Base-by-base conservation (phyloP, 2,797 vertebrate genomes). In the Sebastes glaucus region DNA sequence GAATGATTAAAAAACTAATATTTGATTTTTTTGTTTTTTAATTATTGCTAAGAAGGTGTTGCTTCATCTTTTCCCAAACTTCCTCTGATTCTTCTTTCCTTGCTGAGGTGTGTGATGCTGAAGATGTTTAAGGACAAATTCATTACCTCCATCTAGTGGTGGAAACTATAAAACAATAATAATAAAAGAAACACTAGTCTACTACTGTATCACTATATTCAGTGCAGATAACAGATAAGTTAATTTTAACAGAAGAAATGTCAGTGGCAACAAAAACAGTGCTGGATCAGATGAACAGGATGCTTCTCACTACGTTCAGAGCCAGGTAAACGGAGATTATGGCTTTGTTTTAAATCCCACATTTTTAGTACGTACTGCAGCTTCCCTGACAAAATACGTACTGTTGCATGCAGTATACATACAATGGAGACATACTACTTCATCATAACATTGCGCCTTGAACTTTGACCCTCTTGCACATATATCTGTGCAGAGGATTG, bases 71-170 rank as follows among this genome's bases (percentile, higher is more conserved):
- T 52, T 52, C 49, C 49, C 49, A 52, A 52, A 52, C 18, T 52
- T 20, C 49, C 18, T 52, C 13, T 27, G 6, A 8, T 84, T 64
- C 55, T 11, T 30, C 18, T 22, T 20, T 55, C n/a, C 27, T 1
- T 46, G 30, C 20, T 46, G 5, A 18, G 18, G 9, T 35, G 1
- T 30, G 8, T 14, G 23, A 60, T 10, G 3, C 30, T 33, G 5
- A 38, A 13, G 6, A 55, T 2, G 3, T 27, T 57, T 7, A 27
- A 70, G 7, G 42, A 71, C 18, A 80, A 66, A 80, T 38, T 72
- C 71, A 75, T 76, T 87, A 77, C 11, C 86, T 42, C 91, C 91
- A 89, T 82, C 92, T 93, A 83, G 85, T 92, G 92, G 92, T 79
- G 62, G 8, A 6, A 63, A 64, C 9, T 42, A 32, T 72, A 14